Percentiles rank a stretch among this genome's conserved stretches.
These are phyloP conservation scores for Pterostichus niger DNA, from an alignment of 2,888 invertebrate species.

Conservation along the genomic window DNA sequence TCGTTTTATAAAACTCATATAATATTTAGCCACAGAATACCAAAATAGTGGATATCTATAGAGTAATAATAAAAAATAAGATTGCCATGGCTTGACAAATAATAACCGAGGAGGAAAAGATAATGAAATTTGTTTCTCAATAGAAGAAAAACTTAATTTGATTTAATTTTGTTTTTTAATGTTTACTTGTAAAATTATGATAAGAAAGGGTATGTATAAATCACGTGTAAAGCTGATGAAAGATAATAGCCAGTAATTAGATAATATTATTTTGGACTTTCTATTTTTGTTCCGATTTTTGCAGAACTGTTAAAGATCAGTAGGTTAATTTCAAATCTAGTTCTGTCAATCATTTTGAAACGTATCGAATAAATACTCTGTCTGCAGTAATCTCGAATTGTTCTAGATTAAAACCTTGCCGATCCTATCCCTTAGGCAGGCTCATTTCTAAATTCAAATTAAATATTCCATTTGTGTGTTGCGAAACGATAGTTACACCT, in stretches of 20 bases:
- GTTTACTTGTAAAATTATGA: no score
- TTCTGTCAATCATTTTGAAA: conserved; percentile 58
- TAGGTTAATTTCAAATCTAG: conserved; percentile 56
- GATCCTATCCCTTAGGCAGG: conserved; percentile 25
- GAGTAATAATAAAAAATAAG: no score
- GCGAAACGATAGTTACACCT: no score
- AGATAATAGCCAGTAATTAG: conserved; percentile 28
- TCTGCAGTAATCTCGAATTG: conserved; percentile 38
- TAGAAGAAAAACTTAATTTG: no score
- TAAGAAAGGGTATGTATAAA: background rate
- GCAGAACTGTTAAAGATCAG: conserved; percentile 40
- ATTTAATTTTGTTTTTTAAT: background rate
- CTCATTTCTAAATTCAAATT: background rate
- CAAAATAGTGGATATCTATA: no score
- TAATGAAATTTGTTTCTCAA: no score
- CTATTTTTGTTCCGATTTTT: conserved; percentile 34
- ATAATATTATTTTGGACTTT: conserved; percentile 36
- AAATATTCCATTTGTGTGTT: background rate
- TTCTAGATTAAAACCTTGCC: conserved; percentile 23
- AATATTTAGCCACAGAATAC: no score
- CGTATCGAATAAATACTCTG: conserved; percentile 24
- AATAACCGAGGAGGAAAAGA: no score
- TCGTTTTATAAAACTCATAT: no score
- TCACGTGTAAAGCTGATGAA: background rate
- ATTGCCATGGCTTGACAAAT: no score